A percentile compares a stretch with the other conserved stretches of the same genome.
Conservation (phyloP, 2,113 vertebrate species). For the mouse (Mus musculus) region DNA sequence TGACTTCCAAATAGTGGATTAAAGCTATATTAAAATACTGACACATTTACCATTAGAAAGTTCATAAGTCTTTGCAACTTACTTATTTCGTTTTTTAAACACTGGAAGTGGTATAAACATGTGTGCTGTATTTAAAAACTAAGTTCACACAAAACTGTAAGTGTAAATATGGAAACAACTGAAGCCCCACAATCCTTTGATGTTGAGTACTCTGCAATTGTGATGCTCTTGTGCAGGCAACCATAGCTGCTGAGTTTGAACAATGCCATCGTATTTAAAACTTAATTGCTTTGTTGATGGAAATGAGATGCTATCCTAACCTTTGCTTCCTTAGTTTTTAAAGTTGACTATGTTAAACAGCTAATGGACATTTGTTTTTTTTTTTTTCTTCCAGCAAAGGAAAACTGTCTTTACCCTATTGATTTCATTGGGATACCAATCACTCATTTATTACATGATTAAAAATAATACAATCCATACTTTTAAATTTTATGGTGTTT, state of each 20-base stretch:
- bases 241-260: neutral
- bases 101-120: neutral
- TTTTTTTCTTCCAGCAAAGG: too few relatives aligned
- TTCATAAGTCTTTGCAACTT: neutral
- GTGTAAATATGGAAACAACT: neutral
- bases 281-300: neutral
- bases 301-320: neutral
- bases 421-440: too few relatives aligned
- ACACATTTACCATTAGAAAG: neutral
- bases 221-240: neutral
- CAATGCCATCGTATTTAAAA: neutral
- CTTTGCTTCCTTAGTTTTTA: neutral
- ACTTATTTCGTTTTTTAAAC: neutral
- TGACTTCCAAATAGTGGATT: neutral
- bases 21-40: neutral
- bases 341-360: neutral
- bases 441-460: too few relatives aligned
- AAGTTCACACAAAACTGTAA: neutral
- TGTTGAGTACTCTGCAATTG: neutral
- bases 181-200: neutral
- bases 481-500: too few relatives aligned
- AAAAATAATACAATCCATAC: too few relatives aligned
- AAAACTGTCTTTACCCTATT: too few relatives aligned
- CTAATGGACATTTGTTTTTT: neutral
- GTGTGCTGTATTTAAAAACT: constrained; percentile 12